A percentile compares a stretch with the other conserved stretches of the same genome.
Conservation (phyloP, 1,140 invertebrate species). For the Maniola jurtina region DNA sequence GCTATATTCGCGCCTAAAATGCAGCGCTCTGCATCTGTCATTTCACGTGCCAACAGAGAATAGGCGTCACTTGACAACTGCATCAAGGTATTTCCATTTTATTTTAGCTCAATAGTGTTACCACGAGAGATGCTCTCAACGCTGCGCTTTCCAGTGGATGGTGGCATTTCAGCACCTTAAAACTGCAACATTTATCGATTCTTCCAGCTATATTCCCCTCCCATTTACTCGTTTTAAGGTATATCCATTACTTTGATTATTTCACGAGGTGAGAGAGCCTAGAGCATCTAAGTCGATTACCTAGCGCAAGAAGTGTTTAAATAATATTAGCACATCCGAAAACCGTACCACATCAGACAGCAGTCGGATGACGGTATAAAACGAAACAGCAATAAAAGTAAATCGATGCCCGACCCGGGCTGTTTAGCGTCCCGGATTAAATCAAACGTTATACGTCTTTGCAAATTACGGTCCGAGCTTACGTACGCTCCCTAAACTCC, state of each 20-base stretch:
- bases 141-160: too few species aligned
- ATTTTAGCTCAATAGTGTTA: too few species aligned
- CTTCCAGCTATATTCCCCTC: too few species aligned
- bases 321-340: slow-evolving; percentile 75
- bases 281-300: slow-evolving; percentile 58
- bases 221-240: too few species aligned
- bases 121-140: too few species aligned
- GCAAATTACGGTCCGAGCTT: slow-evolving; percentile 48
- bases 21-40: neutral
- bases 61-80: neutral
- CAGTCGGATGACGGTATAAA: slow-evolving; percentile 61
- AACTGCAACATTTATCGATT: too few species aligned
- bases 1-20: neutral
- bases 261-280: slow-evolving; percentile 40
- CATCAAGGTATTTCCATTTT: neutral
- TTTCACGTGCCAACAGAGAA: neutral
- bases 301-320: slow-evolving; percentile 59
- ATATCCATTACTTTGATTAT: too few species aligned
- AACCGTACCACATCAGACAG: slow-evolving; percentile 67
- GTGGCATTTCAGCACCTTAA: too few species aligned
- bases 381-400: slow-evolving; percentile 75
- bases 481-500: neutral
- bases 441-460: slow-evolving; percentile 76
- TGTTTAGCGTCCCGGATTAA: slow-evolving; percentile 67
- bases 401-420: slow-evolving; percentile 61